Percentiles rank a stretch among this genome's conserved stretches.
Conservation (phyloP, 1,140 invertebrate genomes). For the Drosophila trapezifrons region DNA sequence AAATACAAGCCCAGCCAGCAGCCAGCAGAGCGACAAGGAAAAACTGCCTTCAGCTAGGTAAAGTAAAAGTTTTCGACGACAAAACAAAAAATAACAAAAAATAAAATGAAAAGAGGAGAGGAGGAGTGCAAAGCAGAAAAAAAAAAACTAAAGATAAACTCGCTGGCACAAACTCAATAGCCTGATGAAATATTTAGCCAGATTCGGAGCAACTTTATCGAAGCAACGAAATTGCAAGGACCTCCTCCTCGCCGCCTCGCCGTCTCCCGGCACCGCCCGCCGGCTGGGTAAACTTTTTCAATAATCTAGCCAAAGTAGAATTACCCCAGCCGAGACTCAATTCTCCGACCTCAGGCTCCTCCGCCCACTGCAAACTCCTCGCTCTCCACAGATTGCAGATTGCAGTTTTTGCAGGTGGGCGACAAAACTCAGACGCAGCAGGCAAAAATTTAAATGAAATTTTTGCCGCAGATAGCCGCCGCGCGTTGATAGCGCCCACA, state of each 20-base stretch:
- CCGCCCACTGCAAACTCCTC: neutral
- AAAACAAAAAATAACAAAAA: constrained; percentile 37
- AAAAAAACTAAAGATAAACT: constrained; percentile 72
- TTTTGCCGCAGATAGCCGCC: constrained; percentile 60
- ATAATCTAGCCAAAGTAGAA: constrained; percentile 71
- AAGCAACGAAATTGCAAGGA: constrained; percentile 56
- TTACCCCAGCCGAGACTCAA: constrained; percentile 51
- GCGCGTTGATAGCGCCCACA: constrained; percentile 54
- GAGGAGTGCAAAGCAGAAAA: neutral
- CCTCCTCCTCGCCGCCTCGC: constrained; percentile 8
- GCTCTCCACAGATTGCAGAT: constrained; percentile 26
- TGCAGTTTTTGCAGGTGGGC: constrained; percentile 55
- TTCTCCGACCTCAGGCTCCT: constrained; percentile 36
- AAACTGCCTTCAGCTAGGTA: constrained; percentile 46
- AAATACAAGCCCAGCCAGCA: constrained; percentile 39
- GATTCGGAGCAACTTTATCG: constrained; percentile 70
- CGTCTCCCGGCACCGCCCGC: constrained; percentile 1
- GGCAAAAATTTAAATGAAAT: constrained; percentile 74
- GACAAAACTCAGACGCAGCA: constrained; percentile 63
- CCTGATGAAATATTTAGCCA: constrained; percentile 75
- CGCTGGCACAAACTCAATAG: constrained; percentile 69
- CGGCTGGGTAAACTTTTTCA: constrained; percentile 70
- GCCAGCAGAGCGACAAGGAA: constrained; percentile 29
- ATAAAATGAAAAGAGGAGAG: constrained; percentile 28
- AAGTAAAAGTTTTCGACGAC: constrained; percentile 68